A percentile compares a stretch with the other conserved stretches of the same genome.
Evolutionary conservation across 2,888 invertebrate genomes (phyloP).

Genomic region (Acleris cristana): DNA sequence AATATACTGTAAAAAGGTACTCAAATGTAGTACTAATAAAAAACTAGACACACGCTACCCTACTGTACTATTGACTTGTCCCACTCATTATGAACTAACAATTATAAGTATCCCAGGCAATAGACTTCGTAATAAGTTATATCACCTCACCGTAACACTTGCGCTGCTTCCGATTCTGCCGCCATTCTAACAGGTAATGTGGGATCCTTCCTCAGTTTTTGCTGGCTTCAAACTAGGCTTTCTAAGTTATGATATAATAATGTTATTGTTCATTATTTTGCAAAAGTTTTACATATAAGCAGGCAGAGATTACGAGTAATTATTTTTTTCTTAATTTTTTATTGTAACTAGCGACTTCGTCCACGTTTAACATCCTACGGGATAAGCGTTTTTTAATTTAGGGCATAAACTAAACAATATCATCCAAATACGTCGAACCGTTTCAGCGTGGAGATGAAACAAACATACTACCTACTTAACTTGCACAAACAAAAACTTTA

Average conservation of each 20-base stretch:
- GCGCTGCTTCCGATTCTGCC: constrained; percentile 11
- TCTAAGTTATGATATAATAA: constrained; percentile 9
- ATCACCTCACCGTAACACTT: constrained; percentile 4
- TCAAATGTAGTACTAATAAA: no score
- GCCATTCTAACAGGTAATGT: neutral
- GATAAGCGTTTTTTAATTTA: no score
- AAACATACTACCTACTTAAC: no score
- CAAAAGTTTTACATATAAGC: neutral
- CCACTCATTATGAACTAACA: neutral
- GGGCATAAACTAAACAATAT: no score
- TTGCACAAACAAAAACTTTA: no score
- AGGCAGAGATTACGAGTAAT: no score
- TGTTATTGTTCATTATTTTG: constrained; percentile 12
- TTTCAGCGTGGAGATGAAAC: no score
- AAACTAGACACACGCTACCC: neutral
- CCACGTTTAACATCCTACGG: no score
- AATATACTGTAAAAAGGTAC: no score
- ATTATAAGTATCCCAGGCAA: constrained; percentile 18
- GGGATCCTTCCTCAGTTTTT: constrained; percentile 16
- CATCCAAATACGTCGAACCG: no score
- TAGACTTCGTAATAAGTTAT: constrained; percentile 11
- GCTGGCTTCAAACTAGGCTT: neutral
- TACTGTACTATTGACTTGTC: neutral
- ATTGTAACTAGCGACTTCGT: neutral
- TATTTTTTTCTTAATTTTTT: neutral